These are phyloP conservation scores for Macrochelys suwanniensis DNA, from an alignment of 2,797 vertebrate genomes.

Conservation along the genomic window DNA sequence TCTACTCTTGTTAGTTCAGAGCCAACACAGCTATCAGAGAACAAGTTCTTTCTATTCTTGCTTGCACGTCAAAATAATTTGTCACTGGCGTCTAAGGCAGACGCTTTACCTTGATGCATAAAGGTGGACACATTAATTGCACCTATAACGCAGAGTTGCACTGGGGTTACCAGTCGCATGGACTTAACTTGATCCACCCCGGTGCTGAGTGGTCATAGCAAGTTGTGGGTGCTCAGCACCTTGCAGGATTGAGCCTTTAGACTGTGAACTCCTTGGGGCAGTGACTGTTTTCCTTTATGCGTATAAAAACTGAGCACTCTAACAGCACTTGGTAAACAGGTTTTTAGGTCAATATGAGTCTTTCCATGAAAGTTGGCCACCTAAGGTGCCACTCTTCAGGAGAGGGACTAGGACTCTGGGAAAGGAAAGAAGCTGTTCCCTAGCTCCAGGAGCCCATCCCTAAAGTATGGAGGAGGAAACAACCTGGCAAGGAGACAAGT, in stretches of 20 bases:
- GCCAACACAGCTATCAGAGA: not conserved
- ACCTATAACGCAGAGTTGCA: accelerated
- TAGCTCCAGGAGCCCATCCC: not conserved
- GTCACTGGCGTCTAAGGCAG: not conserved
- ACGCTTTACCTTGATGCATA: not conserved
- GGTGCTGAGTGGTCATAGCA: not conserved
- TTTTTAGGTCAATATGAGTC: not conserved
- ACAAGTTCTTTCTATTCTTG: not conserved
- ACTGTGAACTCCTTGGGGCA: not conserved
- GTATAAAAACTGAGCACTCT: accelerated
- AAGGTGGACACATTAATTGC: not conserved
- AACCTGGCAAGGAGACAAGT: slow-evolving; percentile 2
- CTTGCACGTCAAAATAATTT: not conserved
- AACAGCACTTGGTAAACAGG: accelerated
- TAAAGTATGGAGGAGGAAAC: not conserved
- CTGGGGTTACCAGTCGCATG: accelerated
- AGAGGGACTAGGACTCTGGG: not conserved
- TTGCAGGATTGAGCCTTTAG: not conserved
- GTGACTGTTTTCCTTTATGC: not conserved
- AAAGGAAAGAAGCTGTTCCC: not conserved
- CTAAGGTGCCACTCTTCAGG: not conserved
- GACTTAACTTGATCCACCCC: not conserved
- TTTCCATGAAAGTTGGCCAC: accelerated
- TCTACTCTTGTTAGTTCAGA: not conserved
- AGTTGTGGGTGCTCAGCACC: not conserved